These are phyloP conservation scores for Drosophila simulans DNA, from an alignment of 1,140 invertebrate genomes.

Conservation along the genomic window DNA sequence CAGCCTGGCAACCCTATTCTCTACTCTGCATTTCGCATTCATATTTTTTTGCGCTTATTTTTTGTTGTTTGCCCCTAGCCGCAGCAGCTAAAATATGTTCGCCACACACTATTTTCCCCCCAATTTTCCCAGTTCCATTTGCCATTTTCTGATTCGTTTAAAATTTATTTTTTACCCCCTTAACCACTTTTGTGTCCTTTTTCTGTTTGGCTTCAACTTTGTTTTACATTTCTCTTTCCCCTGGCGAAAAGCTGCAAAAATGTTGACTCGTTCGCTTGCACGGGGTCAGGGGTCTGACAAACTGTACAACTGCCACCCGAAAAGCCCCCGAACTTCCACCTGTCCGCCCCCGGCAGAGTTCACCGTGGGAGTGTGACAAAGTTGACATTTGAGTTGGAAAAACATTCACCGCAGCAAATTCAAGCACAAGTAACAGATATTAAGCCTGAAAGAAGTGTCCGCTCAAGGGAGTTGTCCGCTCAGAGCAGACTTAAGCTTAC, in stretches of 20 bases:
- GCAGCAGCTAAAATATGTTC: conserved; percentile 75
- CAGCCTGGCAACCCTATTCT: conserved; percentile 65
- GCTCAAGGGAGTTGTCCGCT: conserved; percentile 23
- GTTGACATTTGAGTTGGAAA: conserved; percentile 69
- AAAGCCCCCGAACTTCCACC: conserved; percentile 5
- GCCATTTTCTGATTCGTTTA: conserved; percentile 73
- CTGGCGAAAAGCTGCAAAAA: conserved; percentile 45
- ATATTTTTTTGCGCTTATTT: conserved; percentile 48
- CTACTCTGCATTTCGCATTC: conserved; percentile 46
- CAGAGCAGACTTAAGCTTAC: neutral
- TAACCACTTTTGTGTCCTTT: conserved; percentile 41
- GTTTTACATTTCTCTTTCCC: conserved; percentile 56
- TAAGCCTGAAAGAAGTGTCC: conserved; percentile 32
- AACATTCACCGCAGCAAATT: conserved; percentile 28
- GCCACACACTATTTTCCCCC: conserved; percentile 60
- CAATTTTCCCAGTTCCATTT: conserved; percentile 61
- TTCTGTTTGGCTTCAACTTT: conserved; percentile 58
- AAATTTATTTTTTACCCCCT: conserved; percentile 55
- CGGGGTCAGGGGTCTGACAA: conserved; percentile 37
- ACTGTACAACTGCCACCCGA: conserved; percentile 35
- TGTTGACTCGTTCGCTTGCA: conserved; percentile 42
- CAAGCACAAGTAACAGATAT: conserved; percentile 21
- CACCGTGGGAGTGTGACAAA: conserved; percentile 60
- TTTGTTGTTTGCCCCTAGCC: conserved; percentile 40
- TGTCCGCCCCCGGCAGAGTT: conserved; percentile 32